Percentiles rank a stretch among this genome's conserved stretches.
phyloP scores from a whole-genome alignment of 2,113 vertebrate genomes.

The Archocentrus centrarchus region DNA sequence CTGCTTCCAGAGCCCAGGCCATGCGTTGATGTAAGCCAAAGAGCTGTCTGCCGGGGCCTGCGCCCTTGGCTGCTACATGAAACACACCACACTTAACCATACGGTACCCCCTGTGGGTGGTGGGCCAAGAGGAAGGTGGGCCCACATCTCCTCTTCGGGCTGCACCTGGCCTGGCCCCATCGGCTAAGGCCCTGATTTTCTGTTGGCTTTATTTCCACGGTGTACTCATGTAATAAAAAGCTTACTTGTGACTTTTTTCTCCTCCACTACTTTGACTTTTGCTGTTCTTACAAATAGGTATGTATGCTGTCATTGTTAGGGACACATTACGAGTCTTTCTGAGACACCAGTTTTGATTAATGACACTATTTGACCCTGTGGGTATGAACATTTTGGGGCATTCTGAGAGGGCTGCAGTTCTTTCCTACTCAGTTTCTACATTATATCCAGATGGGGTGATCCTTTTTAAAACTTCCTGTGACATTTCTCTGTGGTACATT shows the following conservation, averaged over 20 bases:
- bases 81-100: too few species aligned
- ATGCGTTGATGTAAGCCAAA: too few species aligned
- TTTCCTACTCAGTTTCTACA: too few species aligned
- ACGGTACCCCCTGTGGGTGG: too few species aligned
- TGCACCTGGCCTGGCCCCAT: too few species aligned
- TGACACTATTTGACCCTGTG: neutral
- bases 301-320: neutral
- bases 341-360: neutral
- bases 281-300: neutral
- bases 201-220: neutral
- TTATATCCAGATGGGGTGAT: too few species aligned
- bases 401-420: neutral
- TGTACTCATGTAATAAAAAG: neutral
- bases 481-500: neutral
- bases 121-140: too few species aligned
- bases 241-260: neutral
- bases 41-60: too few species aligned
- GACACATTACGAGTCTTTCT: neutral
- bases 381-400: neutral
- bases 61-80: too few species aligned
- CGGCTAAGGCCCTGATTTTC: neutral
- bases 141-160: too few species aligned
- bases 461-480: too few species aligned
- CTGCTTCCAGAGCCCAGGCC: too few species aligned
- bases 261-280: neutral